A percentile compares a stretch with the other conserved stretches of the same genome.
Evolutionary conservation across 2,888 invertebrate species (phyloP).

Genomic region (Slavum lentiscoides): DNA sequence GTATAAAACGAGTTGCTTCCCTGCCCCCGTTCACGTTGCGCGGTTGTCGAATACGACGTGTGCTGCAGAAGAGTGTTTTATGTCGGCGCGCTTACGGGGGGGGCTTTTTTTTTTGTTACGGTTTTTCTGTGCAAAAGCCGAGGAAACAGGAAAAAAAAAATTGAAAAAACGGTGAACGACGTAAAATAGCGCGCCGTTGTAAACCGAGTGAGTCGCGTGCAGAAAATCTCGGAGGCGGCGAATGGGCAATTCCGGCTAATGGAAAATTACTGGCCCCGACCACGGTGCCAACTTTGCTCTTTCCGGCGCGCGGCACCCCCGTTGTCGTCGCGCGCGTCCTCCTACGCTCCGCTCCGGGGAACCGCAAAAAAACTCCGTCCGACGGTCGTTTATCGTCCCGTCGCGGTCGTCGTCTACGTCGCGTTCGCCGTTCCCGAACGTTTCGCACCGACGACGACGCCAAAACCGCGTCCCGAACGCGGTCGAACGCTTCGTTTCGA

Average conservation of each 20-base stretch:
- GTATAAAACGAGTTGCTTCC: no score
- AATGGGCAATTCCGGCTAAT: conserved; percentile 50
- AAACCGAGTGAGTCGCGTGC: not conserved
- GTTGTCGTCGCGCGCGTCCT: not conserved
- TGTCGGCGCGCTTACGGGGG: no score
- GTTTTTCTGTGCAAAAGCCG: no score
- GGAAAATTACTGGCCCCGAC: conserved; percentile 29
- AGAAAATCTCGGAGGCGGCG: conserved; percentile 33
- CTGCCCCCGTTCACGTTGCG: no score
- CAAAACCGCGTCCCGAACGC: no score
- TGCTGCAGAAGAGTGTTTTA: no score
- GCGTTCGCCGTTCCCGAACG: not conserved
- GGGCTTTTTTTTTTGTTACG: no score
- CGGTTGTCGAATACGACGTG: no score
- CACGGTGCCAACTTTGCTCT: conserved; percentile 51
- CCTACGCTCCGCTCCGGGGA: not conserved
- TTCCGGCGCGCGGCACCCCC: conserved; percentile 12
- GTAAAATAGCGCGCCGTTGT: no score
- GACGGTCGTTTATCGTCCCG: conserved; percentile 13
- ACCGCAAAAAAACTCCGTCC: conserved; percentile 7
- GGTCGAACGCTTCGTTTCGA: no score
- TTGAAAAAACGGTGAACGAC: no score
- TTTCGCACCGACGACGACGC: not conserved
- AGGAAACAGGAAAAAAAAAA: no score
- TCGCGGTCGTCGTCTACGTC: not conserved